Evolutionary conservation across 1,140 invertebrate genomes (phyloP).

Genomic region (Hetaerina americana): DNA sequence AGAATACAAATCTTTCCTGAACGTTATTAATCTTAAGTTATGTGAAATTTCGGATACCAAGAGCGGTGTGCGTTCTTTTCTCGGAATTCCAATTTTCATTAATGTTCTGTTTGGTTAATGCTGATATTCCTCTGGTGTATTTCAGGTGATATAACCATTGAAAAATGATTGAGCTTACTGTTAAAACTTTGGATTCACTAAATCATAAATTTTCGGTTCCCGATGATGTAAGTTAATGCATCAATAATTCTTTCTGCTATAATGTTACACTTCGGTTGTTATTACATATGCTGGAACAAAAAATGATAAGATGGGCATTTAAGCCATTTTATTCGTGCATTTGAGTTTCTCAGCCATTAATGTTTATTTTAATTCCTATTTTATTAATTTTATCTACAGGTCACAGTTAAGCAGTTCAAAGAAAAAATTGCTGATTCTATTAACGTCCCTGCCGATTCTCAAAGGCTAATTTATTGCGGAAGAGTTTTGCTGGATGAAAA

Average conservation of each 20-base stretch:
- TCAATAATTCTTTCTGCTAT: no score
- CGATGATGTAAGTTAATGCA: conserved; percentile 67
- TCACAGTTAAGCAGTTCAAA: conserved; percentile 77
- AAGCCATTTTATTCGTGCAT: no score
- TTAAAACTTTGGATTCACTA: conserved; percentile 86
- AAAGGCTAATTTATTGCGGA: conserved; percentile 86
- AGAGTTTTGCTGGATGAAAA: conserved; percentile 84
- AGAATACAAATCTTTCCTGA: no score
- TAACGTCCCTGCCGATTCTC: conserved; percentile 61
- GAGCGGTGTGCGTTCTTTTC: no score
- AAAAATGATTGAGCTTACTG: conserved; percentile 68
- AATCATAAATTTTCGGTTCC: conserved; percentile 75
- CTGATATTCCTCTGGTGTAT: background rate
- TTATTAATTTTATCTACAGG: conserved; percentile 38
- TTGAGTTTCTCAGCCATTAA: no score
- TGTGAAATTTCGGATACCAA: no score
- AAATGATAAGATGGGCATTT: no score
- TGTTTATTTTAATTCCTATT: conserved; percentile 7
- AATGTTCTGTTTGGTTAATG: background rate
- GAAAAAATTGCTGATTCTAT: conserved; percentile 63
- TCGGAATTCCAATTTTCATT: no score
- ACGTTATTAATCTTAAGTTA: no score
- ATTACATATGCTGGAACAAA: no score
- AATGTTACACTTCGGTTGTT: conserved; percentile 7
- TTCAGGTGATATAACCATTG: background rate